phyloP scores from a whole-genome alignment of 1,140 invertebrate genomes.

The Nomia melanderi region DNA sequence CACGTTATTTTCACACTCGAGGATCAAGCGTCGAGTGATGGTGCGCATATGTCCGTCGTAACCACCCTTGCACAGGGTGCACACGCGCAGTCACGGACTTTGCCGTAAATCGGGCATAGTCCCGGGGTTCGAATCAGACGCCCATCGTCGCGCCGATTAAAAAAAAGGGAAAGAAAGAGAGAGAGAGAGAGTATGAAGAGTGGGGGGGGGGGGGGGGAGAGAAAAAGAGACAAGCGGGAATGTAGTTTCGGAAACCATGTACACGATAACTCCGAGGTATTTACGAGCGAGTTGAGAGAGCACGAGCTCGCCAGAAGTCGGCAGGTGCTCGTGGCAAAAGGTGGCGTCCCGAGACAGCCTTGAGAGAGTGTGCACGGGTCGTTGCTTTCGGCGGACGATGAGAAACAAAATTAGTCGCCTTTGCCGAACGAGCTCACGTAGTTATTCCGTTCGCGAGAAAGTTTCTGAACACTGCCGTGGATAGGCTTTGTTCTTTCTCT shows the following conservation, averaged over 20 bases:
- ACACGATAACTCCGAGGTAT: constrained; percentile 54
- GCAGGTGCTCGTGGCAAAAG: constrained; percentile 66
- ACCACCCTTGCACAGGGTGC: constrained; percentile 3
- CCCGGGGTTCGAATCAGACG: background rate
- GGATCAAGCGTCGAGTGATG: constrained; percentile 5
- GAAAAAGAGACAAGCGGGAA: background rate
- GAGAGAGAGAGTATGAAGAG: too few species aligned
- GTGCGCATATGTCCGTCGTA: background rate
- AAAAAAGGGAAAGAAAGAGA: too few species aligned
- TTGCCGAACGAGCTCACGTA: constrained; percentile 36
- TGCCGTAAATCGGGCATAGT: constrained; percentile 18
- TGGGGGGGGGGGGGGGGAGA: too few species aligned
- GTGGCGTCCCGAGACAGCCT: constrained; percentile 61
- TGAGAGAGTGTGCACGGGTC: constrained; percentile 63
- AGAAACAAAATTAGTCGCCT: constrained; percentile 67
- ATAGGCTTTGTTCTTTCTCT: background rate
- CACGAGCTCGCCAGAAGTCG: constrained; percentile 51
- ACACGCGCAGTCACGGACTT: background rate
- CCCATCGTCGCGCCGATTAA: background rate
- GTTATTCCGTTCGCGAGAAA: constrained; percentile 33
- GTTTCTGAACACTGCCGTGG: background rate
- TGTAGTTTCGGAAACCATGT: constrained; percentile 43
- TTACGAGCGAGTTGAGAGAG: constrained; percentile 59
- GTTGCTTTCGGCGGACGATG: constrained; percentile 66
- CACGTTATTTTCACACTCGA: constrained; percentile 26